Evolutionary conservation across 92 coral and sea anemone species (phyloP).

Genomic region (Phenganax marumi): DNA sequence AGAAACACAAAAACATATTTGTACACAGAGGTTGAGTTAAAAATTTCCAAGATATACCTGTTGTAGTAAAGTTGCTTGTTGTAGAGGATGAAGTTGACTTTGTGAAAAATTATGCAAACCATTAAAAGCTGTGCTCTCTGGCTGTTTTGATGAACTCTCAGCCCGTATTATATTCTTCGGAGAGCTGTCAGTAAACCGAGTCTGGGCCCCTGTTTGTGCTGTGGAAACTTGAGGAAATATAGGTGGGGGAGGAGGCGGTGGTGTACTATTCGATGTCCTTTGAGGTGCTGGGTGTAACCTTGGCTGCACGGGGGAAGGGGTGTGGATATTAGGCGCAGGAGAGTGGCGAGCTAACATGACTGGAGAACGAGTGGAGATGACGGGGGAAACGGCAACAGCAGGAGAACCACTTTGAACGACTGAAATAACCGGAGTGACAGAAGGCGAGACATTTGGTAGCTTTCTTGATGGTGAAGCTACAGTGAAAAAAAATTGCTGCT

Average conservation of each 20-base stretch:
- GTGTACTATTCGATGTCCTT: constrained; percentile 59
- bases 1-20: constrained; percentile 51
- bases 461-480: constrained; percentile 90
- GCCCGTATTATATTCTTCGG: background rate
- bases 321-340: constrained; percentile 60
- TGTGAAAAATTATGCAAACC: constrained; percentile 66
- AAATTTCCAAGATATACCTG: constrained; percentile 55
- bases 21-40: background rate
- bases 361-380: constrained; percentile 29
- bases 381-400: constrained; percentile 77
- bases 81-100: constrained; percentile 92
- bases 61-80: constrained; percentile 92
- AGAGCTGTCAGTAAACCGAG: constrained; percentile 46
- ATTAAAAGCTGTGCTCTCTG: constrained; percentile 19
- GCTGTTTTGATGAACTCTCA: constrained; percentile 7
- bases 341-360: constrained; percentile 59
- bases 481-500: constrained; percentile 4
- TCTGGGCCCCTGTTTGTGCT: constrained; percentile 59
- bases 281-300: constrained; percentile 58
- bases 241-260: constrained; percentile 57
- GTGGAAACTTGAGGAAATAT: constrained; percentile 59
- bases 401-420: constrained; percentile 65
- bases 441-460: constrained; percentile 95
- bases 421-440: constrained; percentile 89
- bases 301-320: constrained; percentile 53